These are phyloP conservation scores for Arnoldichthys spilopterus DNA, from an alignment of 2,797 vertebrate genomes.

Conservation along the genomic window DNA sequence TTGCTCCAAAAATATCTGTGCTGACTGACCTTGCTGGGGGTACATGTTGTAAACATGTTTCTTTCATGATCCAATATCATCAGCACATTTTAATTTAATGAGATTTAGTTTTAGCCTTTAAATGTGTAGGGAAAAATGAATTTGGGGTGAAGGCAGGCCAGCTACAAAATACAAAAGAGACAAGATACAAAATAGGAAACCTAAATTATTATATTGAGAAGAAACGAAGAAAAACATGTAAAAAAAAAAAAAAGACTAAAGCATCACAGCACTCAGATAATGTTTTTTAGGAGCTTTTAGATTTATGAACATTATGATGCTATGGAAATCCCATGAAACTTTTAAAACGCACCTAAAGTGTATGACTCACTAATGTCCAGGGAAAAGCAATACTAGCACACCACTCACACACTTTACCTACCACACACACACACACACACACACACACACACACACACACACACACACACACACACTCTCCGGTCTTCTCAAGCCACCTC, in stretches of 20 bases:
- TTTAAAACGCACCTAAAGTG: neutral
- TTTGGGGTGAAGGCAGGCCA: too few relatives aligned
- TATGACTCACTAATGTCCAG: neutral
- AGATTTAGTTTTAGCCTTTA: neutral
- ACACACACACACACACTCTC: neutral
- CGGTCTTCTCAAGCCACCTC: conserved; percentile 25
- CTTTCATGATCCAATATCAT: neutral
- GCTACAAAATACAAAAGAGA: too few relatives aligned
- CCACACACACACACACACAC: conserved; percentile 38
- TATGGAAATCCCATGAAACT: neutral
- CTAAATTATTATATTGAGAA: neutral
- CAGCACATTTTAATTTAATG: neutral
- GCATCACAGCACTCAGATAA: neutral
- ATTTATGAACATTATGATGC: neutral
- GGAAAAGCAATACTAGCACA: neutral
- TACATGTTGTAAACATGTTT: too few relatives aligned
- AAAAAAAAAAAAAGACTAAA: too few relatives aligned
- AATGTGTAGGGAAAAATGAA: neutral
- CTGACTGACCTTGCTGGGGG: too few relatives aligned
- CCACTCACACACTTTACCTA: neutral
- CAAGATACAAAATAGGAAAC: neutral
- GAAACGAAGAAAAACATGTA: neutral
- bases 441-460: conserved; percentile 33
- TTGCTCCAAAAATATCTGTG: too few relatives aligned
- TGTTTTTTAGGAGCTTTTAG: neutral